These are phyloP conservation scores for Ischnus inquisitorius DNA, from an alignment of 2,888 invertebrate genomes.

Conservation along the genomic window DNA sequence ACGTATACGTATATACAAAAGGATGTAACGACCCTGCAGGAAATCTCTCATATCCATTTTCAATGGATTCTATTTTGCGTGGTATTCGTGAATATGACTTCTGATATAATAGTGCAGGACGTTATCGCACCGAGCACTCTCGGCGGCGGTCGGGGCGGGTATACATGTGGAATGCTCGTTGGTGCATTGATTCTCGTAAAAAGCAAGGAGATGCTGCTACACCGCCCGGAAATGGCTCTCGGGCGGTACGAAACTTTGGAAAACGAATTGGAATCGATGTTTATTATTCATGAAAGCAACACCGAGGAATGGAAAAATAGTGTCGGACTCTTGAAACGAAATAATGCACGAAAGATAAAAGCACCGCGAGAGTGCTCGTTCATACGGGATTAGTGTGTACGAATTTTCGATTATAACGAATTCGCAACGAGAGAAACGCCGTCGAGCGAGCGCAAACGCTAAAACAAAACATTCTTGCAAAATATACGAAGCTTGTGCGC, in stretches of 20 bases:
- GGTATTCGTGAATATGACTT: constrained; percentile 18
- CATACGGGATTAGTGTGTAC: background rate
- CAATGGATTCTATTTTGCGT: constrained; percentile 34
- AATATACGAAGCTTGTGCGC: constrained; percentile 37
- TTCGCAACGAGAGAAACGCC: background rate
- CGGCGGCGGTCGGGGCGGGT: background rate
- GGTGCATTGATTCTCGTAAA: constrained; percentile 43
- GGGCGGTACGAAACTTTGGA: constrained; percentile 8
- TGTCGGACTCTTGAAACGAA: background rate
- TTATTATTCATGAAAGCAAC: constrained; percentile 62
- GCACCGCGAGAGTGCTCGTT: background rate
- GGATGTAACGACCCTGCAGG: background rate
- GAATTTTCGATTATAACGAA: background rate
- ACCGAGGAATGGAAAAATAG: background rate
- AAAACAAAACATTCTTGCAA: constrained; percentile 24
- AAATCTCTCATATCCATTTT: constrained; percentile 24
- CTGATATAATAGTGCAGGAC: constrained; percentile 21
- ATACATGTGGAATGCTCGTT: background rate
- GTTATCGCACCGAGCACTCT: constrained; percentile 34
- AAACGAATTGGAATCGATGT: constrained; percentile 65
- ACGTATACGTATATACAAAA: background rate
- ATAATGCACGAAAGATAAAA: background rate
- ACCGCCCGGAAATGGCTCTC: constrained; percentile 9
- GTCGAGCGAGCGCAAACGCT: background rate
- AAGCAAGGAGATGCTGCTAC: constrained; percentile 26